Evolutionary conservation across 1,140 invertebrate genomes (phyloP).

Genomic region (Scaptomyza graminum): DNA sequence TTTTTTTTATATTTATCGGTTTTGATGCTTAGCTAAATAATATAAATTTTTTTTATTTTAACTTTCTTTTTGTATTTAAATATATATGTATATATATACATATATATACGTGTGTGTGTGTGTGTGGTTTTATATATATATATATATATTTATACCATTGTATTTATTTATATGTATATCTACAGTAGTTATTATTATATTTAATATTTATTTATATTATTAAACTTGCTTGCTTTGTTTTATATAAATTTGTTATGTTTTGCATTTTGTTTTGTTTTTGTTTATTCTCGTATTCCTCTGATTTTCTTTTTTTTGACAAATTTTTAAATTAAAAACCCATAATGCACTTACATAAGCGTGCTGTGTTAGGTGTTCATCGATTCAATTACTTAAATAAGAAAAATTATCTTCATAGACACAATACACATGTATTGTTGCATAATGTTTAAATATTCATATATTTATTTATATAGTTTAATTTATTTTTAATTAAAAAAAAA

Average conservation of each 20-base stretch:
- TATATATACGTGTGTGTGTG: slow-evolving; percentile 70
- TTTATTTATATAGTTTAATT: slow-evolving; percentile 18
- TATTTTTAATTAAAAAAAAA: slow-evolving; percentile 27
- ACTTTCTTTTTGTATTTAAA: slow-evolving; percentile 51
- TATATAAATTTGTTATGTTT: slow-evolving; percentile 28
- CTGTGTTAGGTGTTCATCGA: slow-evolving; percentile 17
- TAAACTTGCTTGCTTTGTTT: slow-evolving; percentile 55
- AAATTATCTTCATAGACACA: slow-evolving; percentile 54
- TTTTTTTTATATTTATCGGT: slow-evolving; percentile 80
- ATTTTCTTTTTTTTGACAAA: slow-evolving; percentile 44
- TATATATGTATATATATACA: slow-evolving; percentile 76
- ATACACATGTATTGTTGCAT: slow-evolving; percentile 28
- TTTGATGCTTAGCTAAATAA: slow-evolving; percentile 73
- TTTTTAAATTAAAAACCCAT: slow-evolving; percentile 45
- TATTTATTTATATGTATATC: slow-evolving; percentile 78
- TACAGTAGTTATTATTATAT: slow-evolving; percentile 79
- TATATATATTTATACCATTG: slow-evolving; percentile 62
- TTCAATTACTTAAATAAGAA: slow-evolving; percentile 59
- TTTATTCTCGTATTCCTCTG: slow-evolving; percentile 28
- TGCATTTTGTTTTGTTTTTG: slow-evolving; percentile 22
- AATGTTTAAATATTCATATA: slow-evolving; percentile 8
- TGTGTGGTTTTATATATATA: slow-evolving; percentile 70
- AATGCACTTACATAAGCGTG: slow-evolving; percentile 35
- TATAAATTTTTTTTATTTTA: slow-evolving; percentile 50
- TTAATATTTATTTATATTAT: slow-evolving; percentile 71